Evolutionary conservation across 1,140 invertebrate species (phyloP).

Genomic region (Dinoponera quadriceps): DNA sequence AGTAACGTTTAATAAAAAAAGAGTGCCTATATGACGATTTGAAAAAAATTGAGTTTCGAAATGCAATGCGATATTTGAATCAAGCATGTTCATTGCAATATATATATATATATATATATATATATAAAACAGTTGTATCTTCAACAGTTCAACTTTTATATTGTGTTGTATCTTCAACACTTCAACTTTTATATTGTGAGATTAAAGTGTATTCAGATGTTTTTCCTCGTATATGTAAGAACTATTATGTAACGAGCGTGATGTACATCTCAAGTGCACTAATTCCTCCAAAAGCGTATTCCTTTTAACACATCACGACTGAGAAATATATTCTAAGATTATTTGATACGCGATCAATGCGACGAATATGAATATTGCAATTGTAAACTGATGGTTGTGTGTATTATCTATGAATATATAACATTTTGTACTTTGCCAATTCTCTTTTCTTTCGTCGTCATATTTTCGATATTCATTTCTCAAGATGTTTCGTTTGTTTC

Average conservation of each 20-base stretch:
- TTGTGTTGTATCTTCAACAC: background rate
- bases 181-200: background rate
- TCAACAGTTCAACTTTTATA: background rate
- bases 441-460: constrained; percentile 14
- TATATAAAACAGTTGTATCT: background rate
- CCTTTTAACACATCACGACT: too few relatives aligned
- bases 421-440: too few relatives aligned
- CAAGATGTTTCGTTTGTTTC: constrained; percentile 23
- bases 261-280: too few relatives aligned
- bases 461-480: constrained; percentile 20
- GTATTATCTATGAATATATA: too few relatives aligned
- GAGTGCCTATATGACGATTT: background rate
- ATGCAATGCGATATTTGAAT: background rate
- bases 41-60: background rate
- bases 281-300: too few relatives aligned
- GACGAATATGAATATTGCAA: too few relatives aligned
- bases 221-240: too few relatives aligned
- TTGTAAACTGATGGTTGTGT: too few relatives aligned
- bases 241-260: too few relatives aligned
- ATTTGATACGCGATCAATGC: too few relatives aligned
- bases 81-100: background rate
- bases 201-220: constrained; percentile 10
- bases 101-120: background rate
- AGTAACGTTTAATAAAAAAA: constrained; percentile 47
- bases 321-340: too few relatives aligned